Base-by-base conservation (phyloP, 2,113 vertebrate species). In the Poeciliopsis turrubarensis region DNA sequence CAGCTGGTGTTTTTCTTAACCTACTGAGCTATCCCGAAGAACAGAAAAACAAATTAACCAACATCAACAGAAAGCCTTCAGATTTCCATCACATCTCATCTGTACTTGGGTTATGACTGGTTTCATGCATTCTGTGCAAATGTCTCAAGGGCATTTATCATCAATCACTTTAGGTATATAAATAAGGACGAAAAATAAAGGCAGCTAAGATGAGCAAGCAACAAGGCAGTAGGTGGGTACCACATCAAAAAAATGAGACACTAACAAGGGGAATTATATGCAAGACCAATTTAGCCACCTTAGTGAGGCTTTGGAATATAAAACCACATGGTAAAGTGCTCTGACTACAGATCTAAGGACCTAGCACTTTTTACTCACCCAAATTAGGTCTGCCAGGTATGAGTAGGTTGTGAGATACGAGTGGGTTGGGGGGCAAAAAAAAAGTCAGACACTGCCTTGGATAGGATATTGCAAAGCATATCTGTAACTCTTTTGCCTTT, bases 321-420 rank as follows among this genome's bases (percentile, higher is more conserved):
- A 86, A 80, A 75, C 31, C 57, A 84, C 76, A 66, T 72, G 39
- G 69, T 68, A 80, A 75, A 84, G 65, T 0, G 0, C 27, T 71
- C 41, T 25, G 41, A 83, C 63, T 63, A 41, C 65, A 77, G 61
- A 73, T 66, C 32, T 64, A 19, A 77, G 57, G 72, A 75, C 15
- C 65, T 70, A 61, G 44, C 3, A 6, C 66, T 67, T 80, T 41
- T 73, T 66, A 78, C 47, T 41, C 51, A 69, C 29, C 76, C 73
- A 87, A 89, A 89, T 82, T 60, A 80, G 72, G 30, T 83, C 74
- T 70, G 75, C 44, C 74, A 65, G 75, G 84, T 70, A 60, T 61
- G 44, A 71, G 64, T 11, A 10, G 34, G 10, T 11, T 37, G 39
- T 29, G 29, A 65, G 75, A 82, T 70, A 60, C 60, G 44, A 71